These are phyloP conservation scores for Drosophila tanythrix DNA, from an alignment of 2,888 invertebrate species.

Conservation along the genomic window DNA sequence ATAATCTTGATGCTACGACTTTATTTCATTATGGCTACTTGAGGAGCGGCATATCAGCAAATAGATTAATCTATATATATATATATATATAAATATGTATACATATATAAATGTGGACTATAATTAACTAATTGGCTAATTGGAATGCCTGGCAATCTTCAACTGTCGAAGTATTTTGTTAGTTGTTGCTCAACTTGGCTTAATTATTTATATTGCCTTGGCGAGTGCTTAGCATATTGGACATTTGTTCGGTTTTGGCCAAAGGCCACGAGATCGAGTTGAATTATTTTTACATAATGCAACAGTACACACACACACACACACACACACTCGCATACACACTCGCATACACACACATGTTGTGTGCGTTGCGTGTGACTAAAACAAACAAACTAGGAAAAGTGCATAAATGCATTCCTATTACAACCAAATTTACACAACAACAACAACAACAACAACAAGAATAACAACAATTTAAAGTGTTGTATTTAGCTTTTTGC, in stretches of 20 bases:
- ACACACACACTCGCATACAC: background rate
- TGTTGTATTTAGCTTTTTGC: slow-evolving; percentile 53
- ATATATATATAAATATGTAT: background rate
- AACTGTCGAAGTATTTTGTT: background rate
- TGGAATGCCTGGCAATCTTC: background rate
- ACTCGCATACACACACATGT: background rate
- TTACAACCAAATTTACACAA: slow-evolving; percentile 65
- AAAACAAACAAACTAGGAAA: slow-evolving; percentile 35
- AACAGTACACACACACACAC: background rate
- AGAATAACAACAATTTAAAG: slow-evolving; percentile 10
- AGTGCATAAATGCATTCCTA: slow-evolving; percentile 71
- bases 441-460: slow-evolving; percentile 21
- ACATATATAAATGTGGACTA: slow-evolving; percentile 1
- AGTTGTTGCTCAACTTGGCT: slow-evolving; percentile 2
- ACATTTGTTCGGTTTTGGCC: slow-evolving; percentile 11
- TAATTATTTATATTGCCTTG: slow-evolving; percentile 1
- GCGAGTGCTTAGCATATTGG: slow-evolving; percentile 16
- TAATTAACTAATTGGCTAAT: slow-evolving; percentile 40
- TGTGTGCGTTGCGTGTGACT: slow-evolving; percentile 29
- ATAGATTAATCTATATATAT: slow-evolving; percentile 10
- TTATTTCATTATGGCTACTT: slow-evolving; percentile 48
- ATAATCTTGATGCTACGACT: slow-evolving; percentile 32
- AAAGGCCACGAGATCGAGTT: slow-evolving; percentile 25
- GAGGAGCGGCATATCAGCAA: slow-evolving; percentile 23
- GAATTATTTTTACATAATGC: slow-evolving; percentile 57